Evolutionary conservation across 1,140 invertebrate genomes (phyloP).

Genomic region (Elysia chlorotica): DNA sequence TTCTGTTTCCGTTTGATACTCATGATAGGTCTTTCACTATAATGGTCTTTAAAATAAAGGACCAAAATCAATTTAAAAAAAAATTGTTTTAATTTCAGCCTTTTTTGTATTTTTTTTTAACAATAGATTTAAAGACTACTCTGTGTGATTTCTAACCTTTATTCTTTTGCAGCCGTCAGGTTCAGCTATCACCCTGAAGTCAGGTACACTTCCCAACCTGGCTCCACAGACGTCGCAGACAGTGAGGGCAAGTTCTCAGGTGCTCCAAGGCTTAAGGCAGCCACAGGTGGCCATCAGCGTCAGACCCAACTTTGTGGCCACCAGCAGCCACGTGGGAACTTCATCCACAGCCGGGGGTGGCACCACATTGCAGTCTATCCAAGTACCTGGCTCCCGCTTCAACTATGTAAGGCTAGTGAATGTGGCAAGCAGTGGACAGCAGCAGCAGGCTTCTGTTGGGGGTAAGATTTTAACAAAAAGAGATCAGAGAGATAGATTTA

Average conservation of each 20-base stretch:
- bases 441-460: no score
- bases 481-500: no score
- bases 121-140: no score
- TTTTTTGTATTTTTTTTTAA: no score
- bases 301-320: constrained; percentile 15
- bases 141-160: background rate
- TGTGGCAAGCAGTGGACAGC: constrained; percentile 14
- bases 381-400: constrained; percentile 60
- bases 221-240: constrained; percentile 17
- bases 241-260: constrained; percentile 13
- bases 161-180: constrained; percentile 7
- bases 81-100: no score
- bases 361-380: constrained; percentile 56
- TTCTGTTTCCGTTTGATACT: no score
- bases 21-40: no score
- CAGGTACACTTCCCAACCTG: constrained; percentile 7
- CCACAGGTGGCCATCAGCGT: constrained; percentile 20
- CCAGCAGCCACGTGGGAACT: constrained; percentile 25
- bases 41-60: no score
- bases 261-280: constrained; percentile 14
- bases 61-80: no score
- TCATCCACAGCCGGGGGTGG: no score
- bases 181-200: constrained; percentile 4
- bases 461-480: no score
- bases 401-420: constrained; percentile 58